phyloP scores from a whole-genome alignment of 2,888 invertebrate species.

The Hydroisotoma schaefferi region DNA sequence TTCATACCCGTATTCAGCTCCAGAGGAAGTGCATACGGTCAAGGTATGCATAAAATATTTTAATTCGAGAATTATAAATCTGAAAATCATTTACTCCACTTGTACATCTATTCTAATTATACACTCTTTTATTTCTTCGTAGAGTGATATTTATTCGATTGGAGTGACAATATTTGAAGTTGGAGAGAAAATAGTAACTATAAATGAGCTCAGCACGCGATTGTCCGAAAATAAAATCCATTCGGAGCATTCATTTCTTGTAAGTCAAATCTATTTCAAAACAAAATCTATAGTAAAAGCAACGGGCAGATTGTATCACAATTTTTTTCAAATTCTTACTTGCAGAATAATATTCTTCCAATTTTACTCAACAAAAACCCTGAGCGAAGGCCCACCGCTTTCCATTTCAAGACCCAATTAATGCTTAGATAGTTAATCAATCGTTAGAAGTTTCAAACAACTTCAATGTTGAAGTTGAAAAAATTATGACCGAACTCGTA shows the following conservation, averaged over 20 bases:
- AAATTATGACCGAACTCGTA: too few relatives aligned
- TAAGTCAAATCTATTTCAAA: conserved; percentile 6
- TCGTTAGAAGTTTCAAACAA: too few relatives aligned
- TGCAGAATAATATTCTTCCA: background rate
- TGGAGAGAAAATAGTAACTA: conserved; percentile 24
- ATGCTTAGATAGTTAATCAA: too few relatives aligned
- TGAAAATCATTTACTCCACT: background rate
- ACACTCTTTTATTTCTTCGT: background rate
- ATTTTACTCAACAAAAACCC: background rate
- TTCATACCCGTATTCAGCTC: conserved; percentile 22
- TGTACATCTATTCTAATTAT: background rate
- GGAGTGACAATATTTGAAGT: conserved; percentile 28
- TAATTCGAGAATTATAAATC: background rate
- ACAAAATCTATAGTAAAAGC: too few relatives aligned
- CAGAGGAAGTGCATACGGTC: conserved; percentile 15
- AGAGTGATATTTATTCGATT: conserved; percentile 37
- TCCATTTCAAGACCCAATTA: too few relatives aligned
- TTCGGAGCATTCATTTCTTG: conserved; percentile 11
- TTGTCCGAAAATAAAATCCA: background rate
- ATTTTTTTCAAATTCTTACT: background rate
- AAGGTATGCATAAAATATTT: conserved; percentile 10
- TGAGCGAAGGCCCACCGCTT: background rate
- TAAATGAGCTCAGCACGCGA: conserved; percentile 15
- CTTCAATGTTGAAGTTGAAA: too few relatives aligned
- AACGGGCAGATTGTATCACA: too few relatives aligned